Evolutionary conservation across 2,113 vertebrate genomes (phyloP), one percentile per base, ranked within the genome.

Genomic region (Cnemophilus loriae): DNA sequence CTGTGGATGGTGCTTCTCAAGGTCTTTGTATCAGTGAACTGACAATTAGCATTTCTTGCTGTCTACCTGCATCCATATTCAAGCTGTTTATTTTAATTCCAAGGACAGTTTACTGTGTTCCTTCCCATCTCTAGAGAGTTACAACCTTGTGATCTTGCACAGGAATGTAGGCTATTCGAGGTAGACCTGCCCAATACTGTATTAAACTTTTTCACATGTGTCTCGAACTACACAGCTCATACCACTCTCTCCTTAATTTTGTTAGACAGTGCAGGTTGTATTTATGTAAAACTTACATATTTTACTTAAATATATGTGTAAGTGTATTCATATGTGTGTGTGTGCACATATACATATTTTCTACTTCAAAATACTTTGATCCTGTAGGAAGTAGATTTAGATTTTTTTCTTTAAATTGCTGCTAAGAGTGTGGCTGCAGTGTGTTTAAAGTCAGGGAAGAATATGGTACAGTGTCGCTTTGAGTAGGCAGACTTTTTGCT

Each of bases 21-120:
- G 57, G 23, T 83, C 71, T 63, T 76, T 86, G 23, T 53, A 47
- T 16, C 3, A 50, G 13, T 63, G 53, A 70, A 64, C 13, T 90
- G 61, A 37, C 33, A 63, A 10, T 70, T 41, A 79, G 22, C 18
- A 7, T 85, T 81, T 91, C 60, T 67, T 78, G 18, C 85, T 84
- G 88, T 46, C 69, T 91, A 20, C 50, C 13, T 63, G 47, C 47
- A 68, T 91, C 64, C 20, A 1, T 47, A 37, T 49, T 84, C 75
- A 85, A 75, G 17, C n/a, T 74, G 13, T 81, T 89, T 89, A 37
- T 84, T 93, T 87, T 78, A 65, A 87, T 91, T 56, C 22, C 81
- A 81, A 63, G 64, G 73, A 42, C 64, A 61, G 23, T 61, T 65
- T 41, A 22, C 16, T 60, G 49, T 74, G 37, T 57, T 84, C n/a